Evolutionary conservation across 2,113 vertebrate species (phyloP).

Genomic region (Pterophyllum scalare): DNA sequence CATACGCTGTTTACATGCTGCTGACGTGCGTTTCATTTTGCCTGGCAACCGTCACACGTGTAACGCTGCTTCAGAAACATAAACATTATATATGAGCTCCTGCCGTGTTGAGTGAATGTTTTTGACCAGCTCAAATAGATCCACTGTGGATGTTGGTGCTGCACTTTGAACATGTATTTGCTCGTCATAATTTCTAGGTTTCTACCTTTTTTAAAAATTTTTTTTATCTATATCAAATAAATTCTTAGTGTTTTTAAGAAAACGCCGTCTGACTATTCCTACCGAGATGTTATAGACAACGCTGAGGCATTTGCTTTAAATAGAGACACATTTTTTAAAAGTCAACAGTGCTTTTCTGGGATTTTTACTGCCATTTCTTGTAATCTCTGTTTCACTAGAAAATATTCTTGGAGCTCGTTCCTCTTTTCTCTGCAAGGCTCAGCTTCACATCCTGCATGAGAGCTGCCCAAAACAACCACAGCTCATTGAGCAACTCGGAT

Average conservation of each 20-base stretch:
- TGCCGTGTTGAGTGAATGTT: background rate
- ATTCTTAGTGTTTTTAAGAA: background rate
- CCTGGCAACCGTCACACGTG: constrained; percentile 9
- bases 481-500: constrained; percentile 46
- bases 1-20: constrained; percentile 29
- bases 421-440: constrained; percentile 27
- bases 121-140: background rate
- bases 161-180: background rate
- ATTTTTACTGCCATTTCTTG: constrained; percentile 26
- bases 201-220: too few species aligned
- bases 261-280: background rate
- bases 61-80: constrained; percentile 9
- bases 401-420: constrained; percentile 14
- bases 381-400: constrained; percentile 23
- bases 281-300: background rate
- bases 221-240: background rate
- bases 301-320: background rate
- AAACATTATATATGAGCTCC: constrained; percentile 19
- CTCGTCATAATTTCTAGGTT: too few species aligned
- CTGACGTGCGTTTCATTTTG: constrained; percentile 44
- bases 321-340: background rate
- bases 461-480: constrained; percentile 41
- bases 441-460: constrained; percentile 31
- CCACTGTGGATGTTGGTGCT: background rate
- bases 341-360: constrained; percentile 2